Evolutionary conservation across 2,888 invertebrate species (phyloP), one percentile per base, ranked within the genome.

Genomic region (Leucoptera coffeella): DNA sequence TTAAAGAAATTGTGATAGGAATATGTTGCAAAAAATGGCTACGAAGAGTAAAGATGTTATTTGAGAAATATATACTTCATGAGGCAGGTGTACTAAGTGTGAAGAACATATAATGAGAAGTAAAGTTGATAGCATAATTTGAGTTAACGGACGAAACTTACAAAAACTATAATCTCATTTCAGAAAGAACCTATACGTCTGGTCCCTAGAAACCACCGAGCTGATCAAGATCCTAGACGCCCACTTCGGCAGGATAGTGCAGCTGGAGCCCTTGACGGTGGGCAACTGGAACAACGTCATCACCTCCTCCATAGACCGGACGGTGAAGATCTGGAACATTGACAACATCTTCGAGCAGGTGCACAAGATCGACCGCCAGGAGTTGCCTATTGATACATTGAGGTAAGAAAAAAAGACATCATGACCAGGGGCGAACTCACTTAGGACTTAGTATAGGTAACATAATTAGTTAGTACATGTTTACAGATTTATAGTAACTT

Each of bases 301-400:
- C 25, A 96, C 97, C 0, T 94, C 96, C 0, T 96, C 96, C 0
- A 94, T 97, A 25, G 97, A 99, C 56, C 78, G 96, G 32, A 93
- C 94, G 0, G 95, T 97, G 5, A 97, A 97, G 74, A 93, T 96
- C 4, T 97, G 97, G 97, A 97, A 97, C 52, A 93, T 99, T 29
- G 94, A 96, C 54, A 97, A 97, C 52, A 96, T 97, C 36, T 93
- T 95, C 45, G 96, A 97, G 48, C 93, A 95, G 55, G 94, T 95
- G 1, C 93, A 94, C 47, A 89, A 90, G 21, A 94, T 97, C 35
- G 92, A 95, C 45, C 73, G 95, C 6, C 94, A 96, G 49, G 97
- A 97, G 47, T 67, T 95, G 31, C 92, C 93, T 39, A 91, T 97
- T 31, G 96, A 97, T 53, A 80, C 85, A 12, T 87, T 97, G 25